Evolutionary conservation across 2,888 invertebrate genomes (phyloP).

Genomic region (Branchellion lobata): DNA sequence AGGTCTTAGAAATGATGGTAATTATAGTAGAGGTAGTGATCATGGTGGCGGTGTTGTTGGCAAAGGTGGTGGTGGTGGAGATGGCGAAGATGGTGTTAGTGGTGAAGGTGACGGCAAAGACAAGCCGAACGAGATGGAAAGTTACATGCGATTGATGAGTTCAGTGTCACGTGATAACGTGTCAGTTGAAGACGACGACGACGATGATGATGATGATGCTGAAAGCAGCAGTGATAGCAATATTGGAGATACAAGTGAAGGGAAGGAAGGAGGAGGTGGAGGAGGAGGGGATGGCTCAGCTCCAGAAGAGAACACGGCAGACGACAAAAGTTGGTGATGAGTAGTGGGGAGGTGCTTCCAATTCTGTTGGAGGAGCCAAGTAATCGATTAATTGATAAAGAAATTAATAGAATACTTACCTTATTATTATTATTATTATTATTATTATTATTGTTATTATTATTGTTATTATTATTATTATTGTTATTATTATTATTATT

Average conservation of each 20-base stretch:
- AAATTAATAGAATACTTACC: too few relatives aligned
- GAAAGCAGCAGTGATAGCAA: neutral
- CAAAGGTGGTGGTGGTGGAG: too few relatives aligned
- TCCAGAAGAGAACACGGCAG: neutral
- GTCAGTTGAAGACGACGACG: neutral
- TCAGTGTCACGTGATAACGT: neutral
- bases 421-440: too few relatives aligned
- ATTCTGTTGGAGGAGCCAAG: too few relatives aligned
- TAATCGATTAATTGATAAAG: too few relatives aligned
- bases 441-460: too few relatives aligned
- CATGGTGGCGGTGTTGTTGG: too few relatives aligned
- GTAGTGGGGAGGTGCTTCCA: too few relatives aligned
- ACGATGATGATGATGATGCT: neutral
- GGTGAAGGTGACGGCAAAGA: neutral
- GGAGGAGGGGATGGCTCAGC: too few relatives aligned
- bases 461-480: too few relatives aligned
- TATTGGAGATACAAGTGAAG: neutral
- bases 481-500: too few relatives aligned
- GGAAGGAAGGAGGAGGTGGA: neutral
- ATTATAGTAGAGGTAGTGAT: neutral
- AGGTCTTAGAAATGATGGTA: too few relatives aligned
- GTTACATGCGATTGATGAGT: slow-evolving; percentile 31
- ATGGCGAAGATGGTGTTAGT: neutral
- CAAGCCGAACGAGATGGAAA: slow-evolving; percentile 15
- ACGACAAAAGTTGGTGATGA: neutral